Base-by-base conservation (phyloP, 1,140 invertebrate genomes). In the Psix sp. region DNA sequence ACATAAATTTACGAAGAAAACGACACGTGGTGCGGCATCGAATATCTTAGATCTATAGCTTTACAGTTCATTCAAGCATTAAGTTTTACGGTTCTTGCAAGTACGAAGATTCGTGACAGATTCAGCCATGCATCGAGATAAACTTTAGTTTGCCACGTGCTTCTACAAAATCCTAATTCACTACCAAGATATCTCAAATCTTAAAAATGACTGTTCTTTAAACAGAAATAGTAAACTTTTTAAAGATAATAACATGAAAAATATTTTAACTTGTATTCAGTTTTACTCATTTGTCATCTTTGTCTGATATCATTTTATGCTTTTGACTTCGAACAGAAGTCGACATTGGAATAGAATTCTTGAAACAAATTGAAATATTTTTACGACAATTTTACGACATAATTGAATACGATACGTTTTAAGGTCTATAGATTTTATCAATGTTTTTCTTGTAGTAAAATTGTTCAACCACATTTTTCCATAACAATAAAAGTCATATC, bases 51-150 rank as follows among this genome's bases (percentile, higher is more conserved):
- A 63, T 63, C 67, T 71, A 71, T 71, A 39, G 40, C 42, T 48
- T 56, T 51, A 21, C 67, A 72, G 68, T 72, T 72, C 68, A 72
- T 72, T 72, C 68, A 17, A 46, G 60, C 42, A 60, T 60, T 51
- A 73, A 73, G 43, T 65, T 73, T 73, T 73, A 73, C 36, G 52
- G 60, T 63, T 42, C 40, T 40, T 24, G 48, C 60, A 20, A 56
- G 38, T 57, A 43, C 38, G 29, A 56, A 33, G 45, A 59, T 39
- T 60, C 29, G 52, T 48, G 20, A 51, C 57, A 54, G 51, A 63
- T 45, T 68, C 39, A 29, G 13, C 7, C 29, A 20, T 38, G 33
- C 17, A 40, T 54, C 20, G 16, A 33, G 38, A 43, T 59, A 57
- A 65, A 72, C 16, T 63, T 71, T 54, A 54, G 16, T 21, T 11